Percentiles rank a stretch among this genome's conserved stretches.
Conservation (phyloP, 2,797 vertebrate genomes). For the Channallabes apus region DNA sequence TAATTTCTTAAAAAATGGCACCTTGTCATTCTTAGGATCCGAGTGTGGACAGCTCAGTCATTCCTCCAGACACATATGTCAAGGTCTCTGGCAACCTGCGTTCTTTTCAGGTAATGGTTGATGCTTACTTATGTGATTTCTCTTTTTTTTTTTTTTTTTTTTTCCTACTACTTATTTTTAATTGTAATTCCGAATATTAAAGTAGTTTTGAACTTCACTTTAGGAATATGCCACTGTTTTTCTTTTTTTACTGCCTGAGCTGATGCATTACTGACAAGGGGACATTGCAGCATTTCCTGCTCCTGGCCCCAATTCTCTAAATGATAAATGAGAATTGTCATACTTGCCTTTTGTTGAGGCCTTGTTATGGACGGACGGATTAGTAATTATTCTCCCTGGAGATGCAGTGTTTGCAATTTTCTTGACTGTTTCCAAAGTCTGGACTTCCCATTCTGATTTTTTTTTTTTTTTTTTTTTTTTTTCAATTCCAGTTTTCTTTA, state of each 20-base stretch:
- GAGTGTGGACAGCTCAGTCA: slow-evolving; percentile 82
- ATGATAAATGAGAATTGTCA: not conserved
- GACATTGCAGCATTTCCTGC: not conserved
- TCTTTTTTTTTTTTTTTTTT: not conserved
- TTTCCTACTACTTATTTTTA: not conserved
- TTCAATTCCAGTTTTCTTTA: too few species aligned
- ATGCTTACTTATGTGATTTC: not conserved
- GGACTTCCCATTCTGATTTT: too few species aligned
- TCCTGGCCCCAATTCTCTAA: not conserved
- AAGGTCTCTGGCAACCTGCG: slow-evolving; percentile 94
- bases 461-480: too few species aligned
- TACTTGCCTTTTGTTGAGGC: not conserved
- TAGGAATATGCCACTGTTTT: not conserved
- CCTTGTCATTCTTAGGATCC: slow-evolving; percentile 74
- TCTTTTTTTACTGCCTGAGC: not conserved
- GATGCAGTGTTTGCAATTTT: too few species aligned
- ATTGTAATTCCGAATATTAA: not conserved
- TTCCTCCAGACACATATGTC: slow-evolving; percentile 91
- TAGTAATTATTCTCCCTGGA: not conserved
- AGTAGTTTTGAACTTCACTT: not conserved
- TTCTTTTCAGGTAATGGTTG: slow-evolving; percentile 86
- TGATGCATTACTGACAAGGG: not conserved
- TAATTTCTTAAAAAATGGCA: not conserved
- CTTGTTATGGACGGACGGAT: not conserved
- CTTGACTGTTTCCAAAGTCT: too few species aligned